Evolutionary conservation across 2,113 vertebrate species (phyloP).

Genomic region (Acrocephalus kingi): DNA sequence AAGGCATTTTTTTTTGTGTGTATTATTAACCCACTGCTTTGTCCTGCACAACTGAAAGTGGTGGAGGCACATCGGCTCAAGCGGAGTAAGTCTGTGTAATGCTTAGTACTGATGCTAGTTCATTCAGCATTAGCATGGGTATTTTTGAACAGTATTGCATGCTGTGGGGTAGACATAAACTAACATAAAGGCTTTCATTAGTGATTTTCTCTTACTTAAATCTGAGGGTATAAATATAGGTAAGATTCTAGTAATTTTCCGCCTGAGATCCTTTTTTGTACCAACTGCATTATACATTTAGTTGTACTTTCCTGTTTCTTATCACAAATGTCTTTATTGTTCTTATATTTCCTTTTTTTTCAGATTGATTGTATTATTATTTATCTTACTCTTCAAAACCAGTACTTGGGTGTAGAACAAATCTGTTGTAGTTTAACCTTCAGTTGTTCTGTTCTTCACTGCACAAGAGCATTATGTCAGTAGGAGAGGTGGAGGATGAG

Average conservation of each 20-base stretch:
- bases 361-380: neutral
- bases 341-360: neutral
- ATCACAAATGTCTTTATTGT: neutral
- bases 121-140: neutral
- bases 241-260: neutral
- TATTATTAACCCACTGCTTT: neutral
- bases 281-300: neutral
- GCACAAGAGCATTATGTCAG: neutral
- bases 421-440: neutral
- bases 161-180: neutral
- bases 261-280: neutral
- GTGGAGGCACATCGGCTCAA: neutral
- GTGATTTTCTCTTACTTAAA: neutral
- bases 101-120: neutral
- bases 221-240: neutral
- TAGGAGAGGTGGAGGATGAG: neutral
- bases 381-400: neutral
- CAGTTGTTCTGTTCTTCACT: neutral
- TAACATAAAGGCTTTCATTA: neutral
- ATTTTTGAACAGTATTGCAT: neutral
- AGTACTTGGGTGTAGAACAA: neutral
- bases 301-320: neutral
- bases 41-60: neutral
- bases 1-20: neutral
- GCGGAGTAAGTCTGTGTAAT: neutral